Conservation (phyloP, 2,888 invertebrate genomes). For the Azorinus chamasolen region DNA sequence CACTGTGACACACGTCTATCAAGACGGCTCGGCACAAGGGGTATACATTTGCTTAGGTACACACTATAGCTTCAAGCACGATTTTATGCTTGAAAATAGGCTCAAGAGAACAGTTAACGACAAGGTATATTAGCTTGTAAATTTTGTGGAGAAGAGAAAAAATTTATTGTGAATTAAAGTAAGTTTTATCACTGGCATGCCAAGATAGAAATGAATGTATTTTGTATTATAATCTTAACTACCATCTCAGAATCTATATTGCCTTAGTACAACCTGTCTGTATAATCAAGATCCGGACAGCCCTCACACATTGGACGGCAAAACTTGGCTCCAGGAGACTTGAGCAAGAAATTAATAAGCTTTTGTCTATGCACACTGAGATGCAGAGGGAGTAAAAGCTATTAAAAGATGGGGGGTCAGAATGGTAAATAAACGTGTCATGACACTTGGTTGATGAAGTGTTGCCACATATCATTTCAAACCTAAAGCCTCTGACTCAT, state of each 20-base stretch:
- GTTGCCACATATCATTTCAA: too few relatives aligned
- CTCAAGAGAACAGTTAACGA: slow-evolving; percentile 8
- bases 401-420: too few relatives aligned
- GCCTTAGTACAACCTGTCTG: too few relatives aligned
- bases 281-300: too few relatives aligned
- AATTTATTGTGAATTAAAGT: slow-evolving; percentile 25
- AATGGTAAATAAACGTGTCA: not conserved
- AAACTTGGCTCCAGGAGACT: too few relatives aligned
- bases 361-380: too few relatives aligned
- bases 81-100: not conserved
- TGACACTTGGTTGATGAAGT: not conserved
- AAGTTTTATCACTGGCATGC: slow-evolving; percentile 14
- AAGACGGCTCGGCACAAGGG: slow-evolving; percentile 82
- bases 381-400: too few relatives aligned
- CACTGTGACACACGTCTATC: slow-evolving; percentile 84
- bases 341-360: too few relatives aligned
- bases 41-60: slow-evolving; percentile 48
- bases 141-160: slow-evolving; percentile 4
- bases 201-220: slow-evolving; percentile 8
- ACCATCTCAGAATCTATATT: too few relatives aligned
- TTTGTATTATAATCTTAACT: too few relatives aligned
- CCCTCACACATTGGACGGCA: too few relatives aligned
- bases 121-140: slow-evolving; percentile 24
- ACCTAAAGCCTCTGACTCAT: too few relatives aligned
- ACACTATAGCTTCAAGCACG: slow-evolving; percentile 3